Base-by-base conservation (phyloP, 2,797 vertebrate genomes). In the Melanotaenia boesemani region DNA sequence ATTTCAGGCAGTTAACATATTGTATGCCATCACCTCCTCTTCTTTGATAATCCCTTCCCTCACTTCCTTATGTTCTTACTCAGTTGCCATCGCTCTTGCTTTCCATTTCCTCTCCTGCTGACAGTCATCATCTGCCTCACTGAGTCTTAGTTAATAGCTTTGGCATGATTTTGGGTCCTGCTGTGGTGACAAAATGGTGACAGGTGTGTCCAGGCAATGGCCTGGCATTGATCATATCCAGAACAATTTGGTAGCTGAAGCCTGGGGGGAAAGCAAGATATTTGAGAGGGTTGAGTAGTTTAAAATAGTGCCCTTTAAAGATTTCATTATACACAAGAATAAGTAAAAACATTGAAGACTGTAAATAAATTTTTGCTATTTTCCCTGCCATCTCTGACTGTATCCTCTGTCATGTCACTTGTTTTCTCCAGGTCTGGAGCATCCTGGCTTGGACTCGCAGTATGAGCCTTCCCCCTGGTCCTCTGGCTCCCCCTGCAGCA, bases 381-480 rank as follows among this genome's bases (percentile, higher is more conserved):
- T 59, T 34, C 1, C 1, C 1, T 4, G 6, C 30, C 12, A 48
- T 22, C 1, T 66, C 5, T 62, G 76, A 85, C 22, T 0, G 10
- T 26, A 0, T 67, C 4, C 12, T 37, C 26, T 63, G 12, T 15
- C 24, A 46, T 71, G 20, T 74, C 26, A 13, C 6, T 18, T 24
- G 28, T 74, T 48, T 76, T 41, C 63, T 72, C 36, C 92, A 99
- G 98, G 97, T 95, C 91, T 96, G 92, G 97, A 97, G 89, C 97
- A 97, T 91, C 93, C 93, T 81, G 95, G 95, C 92, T 94, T 97
- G 91, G 97, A 96, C 91, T 93, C 97, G 56, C 97, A 98, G 92
- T 98, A 99, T 98, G 98, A 98, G 93, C 96, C 95, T 94, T 96
- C 95, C 82, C 95, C 96, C 80, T 98, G 95, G 97, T 97, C 95